Conservation (phyloP, 2,797 vertebrate species). For the Periparus ater region DNA sequence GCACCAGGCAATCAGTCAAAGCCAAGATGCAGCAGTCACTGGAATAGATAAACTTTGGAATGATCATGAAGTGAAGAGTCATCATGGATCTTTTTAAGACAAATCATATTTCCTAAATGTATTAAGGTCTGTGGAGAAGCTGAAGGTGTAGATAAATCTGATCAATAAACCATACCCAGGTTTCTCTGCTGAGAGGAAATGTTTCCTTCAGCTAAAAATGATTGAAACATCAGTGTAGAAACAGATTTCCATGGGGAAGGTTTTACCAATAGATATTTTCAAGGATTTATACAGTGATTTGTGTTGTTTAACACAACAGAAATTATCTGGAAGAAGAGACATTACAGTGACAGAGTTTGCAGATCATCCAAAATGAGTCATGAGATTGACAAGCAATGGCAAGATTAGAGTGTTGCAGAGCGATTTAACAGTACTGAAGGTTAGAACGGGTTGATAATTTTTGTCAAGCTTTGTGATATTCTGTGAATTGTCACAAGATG, state of each 20-base stretch:
- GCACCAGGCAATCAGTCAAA: not conserved
- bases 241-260: not conserved
- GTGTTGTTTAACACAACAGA: not conserved
- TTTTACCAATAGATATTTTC: not conserved
- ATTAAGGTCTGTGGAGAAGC: not conserved
- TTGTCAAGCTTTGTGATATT: not conserved
- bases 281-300: not conserved
- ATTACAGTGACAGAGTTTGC: not conserved
- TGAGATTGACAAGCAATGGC: not conserved
- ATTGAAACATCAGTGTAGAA: not conserved
- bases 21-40: not conserved
- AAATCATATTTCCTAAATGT: not conserved
- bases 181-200: not conserved
- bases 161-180: not conserved
- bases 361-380: not conserved
- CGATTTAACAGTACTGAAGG: not conserved
- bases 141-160: not conserved
- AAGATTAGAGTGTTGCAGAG: not conserved
- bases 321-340: not conserved
- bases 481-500: not conserved
- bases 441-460: not conserved
- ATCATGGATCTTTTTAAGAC: not conserved
- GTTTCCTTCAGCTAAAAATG: not conserved
- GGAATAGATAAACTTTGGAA: not conserved
- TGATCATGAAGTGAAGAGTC: not conserved